phyloP scores from a whole-genome alignment of 2,888 invertebrate genomes.

The Lithophane semibrunnea region DNA sequence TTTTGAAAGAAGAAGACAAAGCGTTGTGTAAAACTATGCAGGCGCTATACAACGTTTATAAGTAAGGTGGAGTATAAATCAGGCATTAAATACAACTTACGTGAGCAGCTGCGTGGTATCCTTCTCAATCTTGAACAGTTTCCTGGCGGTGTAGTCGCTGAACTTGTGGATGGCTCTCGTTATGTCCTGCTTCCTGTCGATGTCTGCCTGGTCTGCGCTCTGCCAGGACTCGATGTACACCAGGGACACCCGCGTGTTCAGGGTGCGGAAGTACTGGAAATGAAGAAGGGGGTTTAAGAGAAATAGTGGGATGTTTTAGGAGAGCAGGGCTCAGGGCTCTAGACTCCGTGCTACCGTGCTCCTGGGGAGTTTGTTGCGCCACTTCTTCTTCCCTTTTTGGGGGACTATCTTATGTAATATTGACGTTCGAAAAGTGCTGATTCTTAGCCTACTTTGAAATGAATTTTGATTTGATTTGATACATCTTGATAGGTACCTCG shows the following conservation, averaged over 20 bases:
- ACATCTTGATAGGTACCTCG: not conserved
- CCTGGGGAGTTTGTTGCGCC: too few relatives aligned
- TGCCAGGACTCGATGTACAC: conserved; percentile 99
- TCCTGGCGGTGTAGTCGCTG: conserved; percentile 96
- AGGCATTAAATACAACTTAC: conserved; percentile 89
- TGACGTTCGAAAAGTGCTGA: too few relatives aligned
- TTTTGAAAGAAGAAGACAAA: too few relatives aligned
- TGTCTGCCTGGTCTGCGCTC: conserved; percentile 95
- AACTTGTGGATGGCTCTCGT: conserved; percentile 97
- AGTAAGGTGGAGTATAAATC: too few relatives aligned
- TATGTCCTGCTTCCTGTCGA: conserved; percentile 96
- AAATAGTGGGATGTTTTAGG: not conserved
- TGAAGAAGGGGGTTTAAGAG: not conserved
- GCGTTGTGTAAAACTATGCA: too few relatives aligned
- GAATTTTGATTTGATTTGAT: too few relatives aligned
- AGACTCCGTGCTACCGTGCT: not conserved
- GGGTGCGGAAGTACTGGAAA: conserved; percentile 96
- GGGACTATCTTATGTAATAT: too few relatives aligned
- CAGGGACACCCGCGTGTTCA: conserved; percentile 98
- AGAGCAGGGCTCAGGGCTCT: not conserved
- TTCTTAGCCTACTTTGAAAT: too few relatives aligned
- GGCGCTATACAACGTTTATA: too few relatives aligned
- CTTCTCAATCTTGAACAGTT: conserved; percentile 95
- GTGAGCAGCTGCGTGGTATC: conserved; percentile 98
- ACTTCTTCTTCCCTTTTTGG: too few relatives aligned